These are phyloP conservation scores for Orussus abietinus DNA, from an alignment of 1,140 invertebrate genomes.

Conservation along the genomic window DNA sequence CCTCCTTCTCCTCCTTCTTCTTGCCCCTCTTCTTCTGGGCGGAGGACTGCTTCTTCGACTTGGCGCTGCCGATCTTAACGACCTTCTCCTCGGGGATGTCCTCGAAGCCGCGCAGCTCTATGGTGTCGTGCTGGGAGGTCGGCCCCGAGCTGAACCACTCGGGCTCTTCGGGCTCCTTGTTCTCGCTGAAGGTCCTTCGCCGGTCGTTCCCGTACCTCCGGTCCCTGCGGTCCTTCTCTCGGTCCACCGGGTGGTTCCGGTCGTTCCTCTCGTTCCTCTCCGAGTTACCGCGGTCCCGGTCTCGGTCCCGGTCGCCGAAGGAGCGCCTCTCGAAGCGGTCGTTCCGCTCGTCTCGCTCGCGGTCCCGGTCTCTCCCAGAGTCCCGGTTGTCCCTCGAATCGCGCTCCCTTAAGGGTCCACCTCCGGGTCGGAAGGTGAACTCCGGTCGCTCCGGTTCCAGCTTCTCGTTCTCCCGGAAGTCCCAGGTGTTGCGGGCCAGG, in stretches of 20 bases:
- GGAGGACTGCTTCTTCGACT: constrained; percentile 49
- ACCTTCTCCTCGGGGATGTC: constrained; percentile 58
- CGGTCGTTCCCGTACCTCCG: constrained; percentile 47
- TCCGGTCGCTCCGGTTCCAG: constrained; percentile 43
- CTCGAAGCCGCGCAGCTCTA: constrained; percentile 88
- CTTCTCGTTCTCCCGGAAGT: constrained; percentile 53
- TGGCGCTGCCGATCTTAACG: constrained; percentile 25
- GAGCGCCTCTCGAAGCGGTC: too few species aligned
- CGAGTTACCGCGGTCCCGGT: constrained; percentile 39
- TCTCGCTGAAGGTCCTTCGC: constrained; percentile 51
- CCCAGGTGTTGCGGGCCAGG: constrained; percentile 64
- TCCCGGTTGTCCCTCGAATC: constrained; percentile 17
- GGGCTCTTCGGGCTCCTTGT: constrained; percentile 58
- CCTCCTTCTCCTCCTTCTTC: constrained; percentile 36
- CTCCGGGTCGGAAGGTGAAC: constrained; percentile 36
- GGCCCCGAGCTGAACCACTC: constrained; percentile 84
- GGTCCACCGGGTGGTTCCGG: constrained; percentile 29
- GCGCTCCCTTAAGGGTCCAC: constrained; percentile 15
- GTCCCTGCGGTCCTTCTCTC: constrained; percentile 49
- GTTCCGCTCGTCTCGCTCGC: too few species aligned
- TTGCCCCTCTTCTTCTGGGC: constrained; percentile 47
- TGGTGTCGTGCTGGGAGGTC: constrained; percentile 86
- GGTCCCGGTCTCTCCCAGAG: constrained; percentile 16
- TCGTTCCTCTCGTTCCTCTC: constrained; percentile 28
- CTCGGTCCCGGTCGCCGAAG: constrained; percentile 13